Evolutionary conservation across 2,797 vertebrate genomes (phyloP), one percentile per base, ranked within the genome.

Genomic region (Gymnopithys bicolor): DNA sequence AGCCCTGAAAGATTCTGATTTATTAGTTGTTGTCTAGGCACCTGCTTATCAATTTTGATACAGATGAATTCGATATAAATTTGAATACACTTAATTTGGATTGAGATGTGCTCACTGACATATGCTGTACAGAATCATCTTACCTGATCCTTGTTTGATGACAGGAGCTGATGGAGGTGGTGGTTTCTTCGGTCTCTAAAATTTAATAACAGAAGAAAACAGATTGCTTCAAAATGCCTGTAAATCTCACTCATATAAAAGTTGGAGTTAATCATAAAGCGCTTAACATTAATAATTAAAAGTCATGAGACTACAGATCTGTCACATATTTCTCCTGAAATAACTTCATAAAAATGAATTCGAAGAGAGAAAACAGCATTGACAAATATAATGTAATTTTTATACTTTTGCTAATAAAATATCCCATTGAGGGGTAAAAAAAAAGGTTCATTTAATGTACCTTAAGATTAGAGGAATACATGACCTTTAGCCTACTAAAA

Each of bases 161-260:
- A 98, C 95, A 25, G 99, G 98, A 64, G 99, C 98, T 30, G 98
- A 98, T 39, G 99, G 99, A 91, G 99, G 99, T 62, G 99, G 99
- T 3, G 99, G 99, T 95, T 99, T 99, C 98, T 99, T 99, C 96
- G 99, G 99, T 98, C 99, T 99, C 99, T 99, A 97, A 62, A 98
- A 98, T 97, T 95, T 51, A 93, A 87, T 89, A 96, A 80, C 60
- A 95, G 53, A 91, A 81, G 73, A 93, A 49, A 92, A 95, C 12
- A 97, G 67, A 84, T 43, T 92, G 58, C 35, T 97, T 97, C 30
- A 89, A 95, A 94, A 70, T 41, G 71, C 35, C 58, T 32, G 12
- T 75, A 73, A 74, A 77, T 66, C 62, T 84, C 66, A 87, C 51
- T 95, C 33, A 73, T 39, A 62, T 24, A 78, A 74, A 90, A 62